phyloP scores from a whole-genome alignment of 2,113 vertebrate genomes.

The Coturnix japonica region DNA sequence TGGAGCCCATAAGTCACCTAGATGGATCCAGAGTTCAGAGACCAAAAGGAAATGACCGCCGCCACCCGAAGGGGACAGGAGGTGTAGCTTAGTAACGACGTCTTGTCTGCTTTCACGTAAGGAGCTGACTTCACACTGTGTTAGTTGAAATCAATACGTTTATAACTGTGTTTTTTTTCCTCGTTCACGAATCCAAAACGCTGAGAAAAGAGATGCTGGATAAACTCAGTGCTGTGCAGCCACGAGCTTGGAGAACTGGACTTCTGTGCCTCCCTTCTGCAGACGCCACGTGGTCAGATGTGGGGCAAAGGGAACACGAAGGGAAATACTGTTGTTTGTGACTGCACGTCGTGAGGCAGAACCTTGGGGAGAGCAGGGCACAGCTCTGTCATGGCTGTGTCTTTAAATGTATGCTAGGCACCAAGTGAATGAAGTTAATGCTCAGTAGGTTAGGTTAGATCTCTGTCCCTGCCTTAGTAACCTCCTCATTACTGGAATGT shows the following conservation, averaged over 20 bases:
- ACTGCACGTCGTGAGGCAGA: background rate
- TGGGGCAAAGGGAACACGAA: background rate
- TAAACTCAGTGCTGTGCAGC: rapidly evolving
- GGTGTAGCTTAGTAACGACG: background rate
- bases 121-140: background rate
- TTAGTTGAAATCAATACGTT: background rate
- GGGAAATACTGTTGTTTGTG: background rate
- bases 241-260: background rate
- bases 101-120: background rate
- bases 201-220: background rate
- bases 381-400: background rate
- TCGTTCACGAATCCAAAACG: background rate
- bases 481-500: background rate
- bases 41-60: background rate
- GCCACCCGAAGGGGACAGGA: background rate
- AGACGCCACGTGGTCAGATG: rapidly evolving
- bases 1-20: rapidly evolving
- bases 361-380: background rate
- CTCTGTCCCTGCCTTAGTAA: background rate
- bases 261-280: background rate
- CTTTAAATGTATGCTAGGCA: background rate
- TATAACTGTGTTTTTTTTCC: background rate
- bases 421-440: background rate
- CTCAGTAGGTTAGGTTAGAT: background rate
- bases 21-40: background rate